Base-by-base conservation (phyloP, 2,888 invertebrate genomes). In the Dione juno region DNA sequence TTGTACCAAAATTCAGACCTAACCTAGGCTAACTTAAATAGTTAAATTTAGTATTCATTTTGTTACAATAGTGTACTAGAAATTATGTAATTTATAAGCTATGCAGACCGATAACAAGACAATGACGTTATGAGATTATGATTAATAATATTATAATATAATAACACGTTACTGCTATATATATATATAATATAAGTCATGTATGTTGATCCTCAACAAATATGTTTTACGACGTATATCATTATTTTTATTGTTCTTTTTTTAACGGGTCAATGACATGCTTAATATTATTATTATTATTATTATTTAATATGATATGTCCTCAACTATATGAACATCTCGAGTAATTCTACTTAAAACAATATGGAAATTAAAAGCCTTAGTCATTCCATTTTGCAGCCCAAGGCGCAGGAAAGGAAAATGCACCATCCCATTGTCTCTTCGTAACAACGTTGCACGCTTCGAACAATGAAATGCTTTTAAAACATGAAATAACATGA, bases 401-500 rank as follows among this genome's bases (percentile, higher is more conserved):
- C 88, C 85, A 87, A 88, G 89, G 91, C 89, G 81, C 83, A 86
- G 89, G 85, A 87, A n/a, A 86, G 83, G 84, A 82, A 84, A 89
- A 88, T 90, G 87, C 88, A 86, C 84, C 83, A 86, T 89, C 89
- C 88, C 85, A 89, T 90, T 91, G 88, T 88, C 89, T 88, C 87
- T 79, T 76, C 87, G 85, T 88, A 88, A 88, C 88, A 84, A 85
- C 86, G 79, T 87, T 86, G 86, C 86, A 84, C 85, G 84, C 82
- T 86, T 85, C 84, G 88, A 89, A 92, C 92, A 91, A 90, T 90
- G 89, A 88, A 92, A 90, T 86, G 92, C 91, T 92, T 91, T 92
- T 91, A 91, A 91, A 90, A 89, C 86, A 88, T 83, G 85, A 84
- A 87, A 87, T 86, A 85, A 86, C 85, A 84, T 87, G 85, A 88